Evolutionary conservation across 2,888 invertebrate species (phyloP), one percentile per base, ranked within the genome.

Genomic region (Phalera bucephala): DNA sequence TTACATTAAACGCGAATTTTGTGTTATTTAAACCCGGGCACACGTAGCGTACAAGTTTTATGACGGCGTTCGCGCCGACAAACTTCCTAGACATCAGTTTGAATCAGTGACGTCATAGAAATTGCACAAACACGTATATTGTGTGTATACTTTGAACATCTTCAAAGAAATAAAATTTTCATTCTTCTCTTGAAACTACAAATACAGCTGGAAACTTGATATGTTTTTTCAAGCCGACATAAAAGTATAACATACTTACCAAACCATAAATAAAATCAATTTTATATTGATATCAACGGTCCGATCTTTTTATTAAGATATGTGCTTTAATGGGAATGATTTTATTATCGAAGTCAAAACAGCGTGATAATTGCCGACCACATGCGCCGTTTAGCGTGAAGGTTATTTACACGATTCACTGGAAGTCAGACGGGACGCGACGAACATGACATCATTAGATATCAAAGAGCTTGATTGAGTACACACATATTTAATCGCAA

Each of bases 301-400:
- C 19, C 17, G 11, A 29, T 19, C 17, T 28, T 28, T 28, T 29
- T 27, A 14, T 27, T 11, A 29, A 17, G 17, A 28, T 15, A 29
- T 11, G 19, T 9, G 29, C 5, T 11, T 19, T 7, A 10, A 19
- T 19, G 7, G 8, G 11, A 29, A 29, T 29, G 41, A 52, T 47
- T 45, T 50, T 51, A 55, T 58, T 47, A 47, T 55, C 34, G 45
- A 51, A 52, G 43, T 40, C 50, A 54, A 56, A 57, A 43, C 51
- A 40, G 30, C 45, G 46, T 54, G 45, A 58, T 60, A 44, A 59
- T 63, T 51, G 64, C 54, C 54, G 50, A 54, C 49, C 67, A 72
- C 71, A 73, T 73, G 68, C 66, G 69, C 64, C 54, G 64, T 63
- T 64, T 50, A 55, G 58, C 54, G 60, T 72, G 75, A 76, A 76